Conservation (phyloP, 2,888 invertebrate genomes). For the Tetropium fuscum region DNA sequence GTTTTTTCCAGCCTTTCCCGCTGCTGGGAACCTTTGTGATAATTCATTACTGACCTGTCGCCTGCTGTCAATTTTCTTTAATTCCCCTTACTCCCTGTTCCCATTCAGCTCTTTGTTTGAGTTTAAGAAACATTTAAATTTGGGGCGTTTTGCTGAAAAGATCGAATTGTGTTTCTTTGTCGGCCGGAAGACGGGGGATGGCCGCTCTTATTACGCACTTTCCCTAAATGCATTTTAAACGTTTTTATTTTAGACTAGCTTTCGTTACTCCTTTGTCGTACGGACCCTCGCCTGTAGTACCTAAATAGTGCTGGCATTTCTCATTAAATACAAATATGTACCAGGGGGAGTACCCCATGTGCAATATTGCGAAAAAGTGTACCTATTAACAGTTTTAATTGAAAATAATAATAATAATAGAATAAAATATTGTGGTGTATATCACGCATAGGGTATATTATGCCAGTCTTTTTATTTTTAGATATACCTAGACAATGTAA, state of each 20-base stretch:
- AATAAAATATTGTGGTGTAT: no score
- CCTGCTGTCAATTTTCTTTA: constrained; percentile 54
- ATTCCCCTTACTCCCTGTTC: constrained; percentile 53
- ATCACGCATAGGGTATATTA: no score
- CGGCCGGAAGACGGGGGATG: constrained; percentile 35
- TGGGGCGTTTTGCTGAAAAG: constrained; percentile 52
- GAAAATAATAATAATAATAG: no score
- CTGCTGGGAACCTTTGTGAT: constrained; percentile 42
- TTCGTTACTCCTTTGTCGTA: constrained; percentile 15
- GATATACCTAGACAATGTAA: no score
- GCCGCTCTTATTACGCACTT: constrained; percentile 39
- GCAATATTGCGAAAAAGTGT: no score
- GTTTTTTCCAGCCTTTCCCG: constrained; percentile 41
- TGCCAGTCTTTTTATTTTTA: no score
- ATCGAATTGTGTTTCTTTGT: constrained; percentile 26
- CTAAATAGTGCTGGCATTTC: neutral
- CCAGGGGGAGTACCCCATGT: no score
- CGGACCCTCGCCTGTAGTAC: neutral
- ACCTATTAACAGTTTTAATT: no score
- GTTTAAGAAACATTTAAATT: constrained; percentile 59
- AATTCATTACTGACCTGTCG: constrained; percentile 39
- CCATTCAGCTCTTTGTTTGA: constrained; percentile 56
- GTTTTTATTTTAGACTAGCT: constrained; percentile 38
- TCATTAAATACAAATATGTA: neutral
- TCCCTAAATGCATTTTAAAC: constrained; percentile 40